Evolutionary conservation across 1,140 invertebrate genomes (phyloP), one percentile per base, ranked within the genome.

Genomic region (Drosophila erecta): DNA sequence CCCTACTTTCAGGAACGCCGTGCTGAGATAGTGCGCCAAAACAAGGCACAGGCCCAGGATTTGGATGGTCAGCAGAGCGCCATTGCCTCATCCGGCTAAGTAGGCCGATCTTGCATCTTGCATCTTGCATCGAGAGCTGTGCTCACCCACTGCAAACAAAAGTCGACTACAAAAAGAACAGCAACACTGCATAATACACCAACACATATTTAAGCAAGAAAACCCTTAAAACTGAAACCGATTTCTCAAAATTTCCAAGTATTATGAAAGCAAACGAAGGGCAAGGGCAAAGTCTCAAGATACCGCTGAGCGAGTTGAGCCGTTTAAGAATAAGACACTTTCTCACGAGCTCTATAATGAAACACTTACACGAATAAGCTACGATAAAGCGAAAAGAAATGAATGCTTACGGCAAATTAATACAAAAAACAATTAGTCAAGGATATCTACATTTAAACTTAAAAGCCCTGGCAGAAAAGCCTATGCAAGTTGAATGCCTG

Each of bases 21-120:
- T 86, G 96, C 96, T 46, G 96, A 97, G 91, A 93, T 96, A 75
- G 96, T 97, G 64, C 95, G 97, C 81, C 96, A 97, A 93, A 98
- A 97, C 92, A 97, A 97, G 93, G 95, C 95, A 38, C 90, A 92
- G 62, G 58, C 84, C 47, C 77, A 80, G 76, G 67, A 81, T 47
- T 53, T 80, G 53, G 90, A 92, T 33, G 80, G 81, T 4, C 76
- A 79, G 64, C 77, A 81, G 70, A 89, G 65, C 61, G 67, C 76
- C 37, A 92, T 92, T 70, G 91, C 89, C 44, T 92, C 85, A 33
- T 92, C 91, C 11, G 91, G 90, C 73, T 92, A 92, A 43, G 43
- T 40, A 38, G 67, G 41, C 11, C 1, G n/a, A 43, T 44, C 49
- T 38, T 33, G 44, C n/a, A 17, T 17, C 17, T 17, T 17, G 17